These are phyloP conservation scores for Scolopax bukidnonensis DNA, from an alignment of 2,797 vertebrate species.

Conservation along the genomic window DNA sequence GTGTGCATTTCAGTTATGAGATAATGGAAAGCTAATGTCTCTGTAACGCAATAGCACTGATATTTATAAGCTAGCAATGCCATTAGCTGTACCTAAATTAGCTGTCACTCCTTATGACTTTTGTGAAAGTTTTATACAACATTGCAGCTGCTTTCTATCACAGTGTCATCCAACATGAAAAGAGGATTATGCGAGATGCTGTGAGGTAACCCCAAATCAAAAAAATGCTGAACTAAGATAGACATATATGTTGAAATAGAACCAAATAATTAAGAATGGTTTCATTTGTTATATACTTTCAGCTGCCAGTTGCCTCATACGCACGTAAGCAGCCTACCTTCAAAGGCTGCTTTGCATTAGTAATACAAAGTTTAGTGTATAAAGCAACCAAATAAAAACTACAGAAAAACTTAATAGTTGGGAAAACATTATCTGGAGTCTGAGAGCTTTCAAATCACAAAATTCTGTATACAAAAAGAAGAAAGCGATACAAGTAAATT, in stretches of 20 bases:
- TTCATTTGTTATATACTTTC: neutral
- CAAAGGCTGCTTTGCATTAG: neutral
- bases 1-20: neutral
- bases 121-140: neutral
- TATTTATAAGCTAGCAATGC: neutral
- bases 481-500: neutral
- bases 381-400: conserved; percentile 4
- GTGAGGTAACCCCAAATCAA: neutral
- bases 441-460: conserved; percentile 13
- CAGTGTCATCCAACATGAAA: neutral
- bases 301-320: neutral
- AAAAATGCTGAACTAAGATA: neutral
- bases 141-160: conserved; percentile 21
- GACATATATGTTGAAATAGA: neutral
- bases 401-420: neutral
- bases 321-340: neutral
- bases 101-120: neutral
- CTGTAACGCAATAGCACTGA: neutral
- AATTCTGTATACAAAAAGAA: neutral
- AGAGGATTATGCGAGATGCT: neutral
- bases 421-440: conserved; percentile 15
- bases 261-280: neutral
- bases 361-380: neutral
- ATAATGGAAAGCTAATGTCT: neutral
- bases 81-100: neutral